phyloP scores from a whole-genome alignment of 2,797 vertebrate genomes.

The Channa striata region DNA sequence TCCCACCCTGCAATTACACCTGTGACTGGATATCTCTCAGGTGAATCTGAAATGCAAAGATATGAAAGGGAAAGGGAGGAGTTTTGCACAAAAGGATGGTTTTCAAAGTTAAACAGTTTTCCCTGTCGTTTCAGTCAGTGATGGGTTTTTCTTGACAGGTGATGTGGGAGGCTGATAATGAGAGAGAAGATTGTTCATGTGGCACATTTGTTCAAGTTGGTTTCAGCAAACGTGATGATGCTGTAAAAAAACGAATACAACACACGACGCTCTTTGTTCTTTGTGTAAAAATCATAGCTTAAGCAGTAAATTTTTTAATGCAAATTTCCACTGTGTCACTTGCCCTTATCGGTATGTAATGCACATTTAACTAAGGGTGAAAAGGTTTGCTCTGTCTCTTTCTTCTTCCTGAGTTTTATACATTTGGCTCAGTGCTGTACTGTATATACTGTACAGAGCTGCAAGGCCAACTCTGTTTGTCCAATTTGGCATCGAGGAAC shows the following conservation, averaged over 20 bases:
- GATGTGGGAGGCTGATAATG: not conserved
- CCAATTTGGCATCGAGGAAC: not conserved
- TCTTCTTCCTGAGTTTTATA: too few species aligned
- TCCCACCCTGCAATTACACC: not conserved
- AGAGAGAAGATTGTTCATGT: not conserved
- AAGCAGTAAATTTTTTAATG: not conserved
- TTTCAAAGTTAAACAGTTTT: not conserved
- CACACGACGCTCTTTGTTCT: not conserved
- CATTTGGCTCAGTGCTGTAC: not conserved
- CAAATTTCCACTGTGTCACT: not conserved
- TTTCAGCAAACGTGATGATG: not conserved
- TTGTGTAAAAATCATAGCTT: not conserved
- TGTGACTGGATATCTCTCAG: constrained; percentile 21
- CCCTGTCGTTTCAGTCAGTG: not conserved
- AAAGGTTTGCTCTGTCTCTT: not conserved
- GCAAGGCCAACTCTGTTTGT: not conserved
- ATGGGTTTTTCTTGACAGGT: not conserved
- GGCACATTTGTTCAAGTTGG: not conserved
- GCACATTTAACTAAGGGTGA: not conserved
- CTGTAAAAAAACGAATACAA: not conserved
- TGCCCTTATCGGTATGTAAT: too few species aligned
- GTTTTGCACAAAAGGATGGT: not conserved
- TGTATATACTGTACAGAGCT: not conserved
- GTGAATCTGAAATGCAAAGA: not conserved
- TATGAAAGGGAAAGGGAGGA: constrained; percentile 24